Conservation (phyloP, 2,888 invertebrate genomes). For the Phrixothrix hirtus region DNA sequence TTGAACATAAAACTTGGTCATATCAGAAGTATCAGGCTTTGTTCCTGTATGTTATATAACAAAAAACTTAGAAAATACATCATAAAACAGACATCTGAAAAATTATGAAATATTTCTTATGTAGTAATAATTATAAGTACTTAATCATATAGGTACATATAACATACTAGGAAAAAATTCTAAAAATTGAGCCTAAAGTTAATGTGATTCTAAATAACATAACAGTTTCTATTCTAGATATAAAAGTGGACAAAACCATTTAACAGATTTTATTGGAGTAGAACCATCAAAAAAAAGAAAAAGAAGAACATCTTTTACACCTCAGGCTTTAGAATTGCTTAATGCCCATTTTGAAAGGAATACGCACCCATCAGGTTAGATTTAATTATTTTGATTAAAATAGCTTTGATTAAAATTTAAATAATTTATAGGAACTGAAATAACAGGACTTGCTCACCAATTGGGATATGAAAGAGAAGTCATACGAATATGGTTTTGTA, state of each 20-base stretch:
- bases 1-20: too few relatives aligned
- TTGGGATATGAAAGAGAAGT: slow-evolving; percentile 97
- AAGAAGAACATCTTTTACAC: slow-evolving; percentile 94
- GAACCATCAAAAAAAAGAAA: slow-evolving; percentile 97
- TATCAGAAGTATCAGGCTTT: too few relatives aligned
- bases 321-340: slow-evolving; percentile 90
- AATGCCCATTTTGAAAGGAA: slow-evolving; percentile 96
- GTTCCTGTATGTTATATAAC: too few relatives aligned
- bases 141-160: too few relatives aligned
- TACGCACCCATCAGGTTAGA: slow-evolving; percentile 93
- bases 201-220: slow-evolving; percentile 35
- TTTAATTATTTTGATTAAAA: too few relatives aligned
- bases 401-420: neutral
- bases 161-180: too few relatives aligned
- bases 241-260: slow-evolving; percentile 89
- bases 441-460: slow-evolving; percentile 92
- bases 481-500: slow-evolving; percentile 99
- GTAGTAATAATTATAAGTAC: neutral
- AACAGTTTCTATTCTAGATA: slow-evolving; percentile 67
- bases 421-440: slow-evolving; percentile 81
- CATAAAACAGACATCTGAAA: neutral
- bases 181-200: too few relatives aligned
- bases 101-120: neutral
- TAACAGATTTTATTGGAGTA: slow-evolving; percentile 94
- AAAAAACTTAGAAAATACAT: too few relatives aligned